Percentiles rank a stretch among this genome's conserved stretches.
Evolutionary conservation across 2,797 vertebrate genomes (phyloP).

Genomic region (Neostethus bicornis): DNA sequence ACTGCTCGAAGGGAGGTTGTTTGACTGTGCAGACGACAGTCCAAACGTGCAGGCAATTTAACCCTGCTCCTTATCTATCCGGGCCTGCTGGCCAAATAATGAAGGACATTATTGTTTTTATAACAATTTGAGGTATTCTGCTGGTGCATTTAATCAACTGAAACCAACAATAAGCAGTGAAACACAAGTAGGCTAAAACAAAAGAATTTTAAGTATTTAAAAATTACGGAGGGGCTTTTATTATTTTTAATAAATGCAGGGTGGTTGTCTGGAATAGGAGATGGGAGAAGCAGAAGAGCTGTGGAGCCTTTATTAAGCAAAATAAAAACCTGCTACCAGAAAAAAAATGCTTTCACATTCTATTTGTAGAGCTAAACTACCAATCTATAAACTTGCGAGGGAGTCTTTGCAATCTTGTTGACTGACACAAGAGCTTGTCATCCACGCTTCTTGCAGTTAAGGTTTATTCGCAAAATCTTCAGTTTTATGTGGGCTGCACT

Average conservation of each 20-base stretch:
- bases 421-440: constrained; percentile 22
- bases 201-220: too few species aligned
- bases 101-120: too few species aligned
- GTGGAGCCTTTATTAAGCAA: background rate
- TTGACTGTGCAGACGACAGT: too few species aligned
- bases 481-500: constrained; percentile 26
- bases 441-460: constrained; percentile 16
- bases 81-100: too few species aligned
- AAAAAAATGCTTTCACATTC: background rate
- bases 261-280: constrained; percentile 3
- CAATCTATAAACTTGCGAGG: constrained; percentile 1
- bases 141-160: too few species aligned
- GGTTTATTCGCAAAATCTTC: constrained; percentile 16
- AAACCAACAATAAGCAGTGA: too few species aligned
- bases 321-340: background rate
- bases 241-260: background rate
- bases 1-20: too few species aligned
- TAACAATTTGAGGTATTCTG: too few species aligned
- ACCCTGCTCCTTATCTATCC: too few species aligned
- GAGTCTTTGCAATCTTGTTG: constrained; percentile 3
- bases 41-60: too few species aligned
- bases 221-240: too few species aligned
- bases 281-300: constrained; percentile 4
- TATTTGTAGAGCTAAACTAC: background rate
- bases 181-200: too few species aligned